Base-by-base conservation (phyloP, 2,888 invertebrate genomes). In the Clivina fossor region DNA sequence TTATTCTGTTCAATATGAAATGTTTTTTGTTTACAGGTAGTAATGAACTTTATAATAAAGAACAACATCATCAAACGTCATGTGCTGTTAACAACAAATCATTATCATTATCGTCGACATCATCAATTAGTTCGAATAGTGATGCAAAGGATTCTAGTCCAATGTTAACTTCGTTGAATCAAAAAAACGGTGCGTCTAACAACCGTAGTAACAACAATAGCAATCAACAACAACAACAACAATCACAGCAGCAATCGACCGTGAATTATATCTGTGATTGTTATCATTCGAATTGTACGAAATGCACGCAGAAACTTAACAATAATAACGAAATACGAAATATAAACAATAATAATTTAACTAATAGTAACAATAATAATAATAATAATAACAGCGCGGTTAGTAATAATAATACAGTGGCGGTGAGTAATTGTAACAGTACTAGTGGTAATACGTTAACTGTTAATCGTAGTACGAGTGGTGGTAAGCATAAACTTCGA, bases 261-360 rank as follows among this genome's bases (percentile, higher is more conserved):
- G 24, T 24, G n/a, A 19, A 22, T 24, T 43, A 33, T 13, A 51
- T 47, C 43, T 61, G 60, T 62, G 64, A 63, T 59, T 62, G 61
- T 58, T 59, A 57, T 49, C 63, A 61, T 47, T 68, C 66, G 59
- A 68, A 66, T 59, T 71, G 71, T 62, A 64, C 64, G 53, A 70
- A 68, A 58, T 72, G 71, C 62, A 60, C 64, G 51, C 69, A 68
- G 49, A n/a, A n/a, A n/a, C n/a, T n/a, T n/a, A n/a, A n/a, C n/a
- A n/a, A n/a, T n/a, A 61, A 58, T 56, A 65, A 66, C 49, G 68
- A 69, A n/a, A n/a, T n/a, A 37, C 48, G 26, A 38, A 38, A 37
- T 49, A 66, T 67, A 56, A 69, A 67, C 60, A 66, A 65, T 56
- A 71, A 69, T 58, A 71, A 70, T 62, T 69, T 70, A 62, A 60